Evolutionary conservation across 2,113 vertebrate species (phyloP), one percentile per base, ranked within the genome.

Genomic region (Coracopsis vasa): DNA sequence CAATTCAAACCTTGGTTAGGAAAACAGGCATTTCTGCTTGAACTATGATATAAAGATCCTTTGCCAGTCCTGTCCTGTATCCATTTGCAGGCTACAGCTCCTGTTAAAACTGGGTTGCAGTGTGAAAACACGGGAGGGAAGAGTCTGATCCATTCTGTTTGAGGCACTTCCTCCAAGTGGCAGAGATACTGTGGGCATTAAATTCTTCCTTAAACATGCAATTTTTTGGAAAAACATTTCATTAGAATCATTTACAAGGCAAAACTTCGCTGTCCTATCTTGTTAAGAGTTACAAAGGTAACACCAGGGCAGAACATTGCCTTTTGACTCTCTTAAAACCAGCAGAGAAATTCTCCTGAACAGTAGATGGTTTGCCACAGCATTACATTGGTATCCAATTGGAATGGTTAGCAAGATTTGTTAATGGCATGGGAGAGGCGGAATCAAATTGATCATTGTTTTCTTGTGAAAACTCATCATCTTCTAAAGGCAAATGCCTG

Each of bases 11-110:
- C 77, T 91, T 79, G 56, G 61, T 93, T 93, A 89, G 80, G 69
- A 87, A 97, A 97, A 97, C 75, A 96, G 66, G 23, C 83, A 51
- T 69, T 94, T 96, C 83, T 89, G 35, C 66, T 89, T 96, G 60
- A 97, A 92, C 92, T 87, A 53, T 53, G 86, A 37, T 92, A 95
- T 45, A 74, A 81, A 91, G 80, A 95, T 81, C 77, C 37, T 79
- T 85, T 56, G 65, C 77, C 42, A 87, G 77, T 37, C 28, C 35
- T 90, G 74, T 91, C 87, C 92, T 91, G 25, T 48, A 92, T 62
- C 61, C 41, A 31, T 61, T 80, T 81, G n/a, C 80, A 61, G 58
- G 51, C 39, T 91, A 81, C 29, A 84, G 54, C 42, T 94, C 54
- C 77, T 79, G 44, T 81, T 84, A 79, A 92, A 92, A 91, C 42